Evolutionary conservation across 1,140 invertebrate genomes (phyloP), one percentile per base, ranked within the genome.

Genomic region (Drosophila bocqueti): DNA sequence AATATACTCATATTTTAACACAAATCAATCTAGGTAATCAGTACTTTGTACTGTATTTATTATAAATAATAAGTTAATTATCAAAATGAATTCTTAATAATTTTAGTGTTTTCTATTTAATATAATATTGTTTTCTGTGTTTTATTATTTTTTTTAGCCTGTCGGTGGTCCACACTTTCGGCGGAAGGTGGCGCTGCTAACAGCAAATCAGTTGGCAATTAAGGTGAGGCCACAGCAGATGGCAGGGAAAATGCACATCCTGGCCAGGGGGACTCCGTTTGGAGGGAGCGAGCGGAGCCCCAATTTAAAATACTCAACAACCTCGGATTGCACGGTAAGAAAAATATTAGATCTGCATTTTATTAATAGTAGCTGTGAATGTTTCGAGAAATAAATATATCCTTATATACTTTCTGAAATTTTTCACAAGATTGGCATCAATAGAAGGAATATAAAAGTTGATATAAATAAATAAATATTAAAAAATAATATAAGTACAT

Each of bases 141-240:
- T 38, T 38, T 3, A 5, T 7, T 40, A 31, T 45, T 55, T 61
- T 40, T 43, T 43, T 64, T 26, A 13, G 10, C 68, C 42, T 57
- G 42, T 75, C 49, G 69, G 78, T 80, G 79, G 79, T 79, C 81
- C 55, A 62, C 64, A 74, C 69, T 73, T 72, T 43, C 18, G 50
- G 69, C 68, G 54, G 67, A 73, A 73, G 68, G 69, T 73, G 69
- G 69, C 69, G 69, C 67, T 73, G 68, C 69, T 73, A 73, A 73
- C 69, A 73, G 68, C 69, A 72, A 73, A 73, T 73, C 69, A 61
- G 69, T 16, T 71, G 31, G 68, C 69, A 73, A 73, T 73, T 73
- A 73, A 49, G 68, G 65, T 58, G 36, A 72, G 69, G 29, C 63
- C 57, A 13, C 24, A 43, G 24, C 69, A 73, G 69, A 73, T 73